phyloP scores from a whole-genome alignment of 2,113 vertebrate genomes.

The Anarrhichthys ocellatus region DNA sequence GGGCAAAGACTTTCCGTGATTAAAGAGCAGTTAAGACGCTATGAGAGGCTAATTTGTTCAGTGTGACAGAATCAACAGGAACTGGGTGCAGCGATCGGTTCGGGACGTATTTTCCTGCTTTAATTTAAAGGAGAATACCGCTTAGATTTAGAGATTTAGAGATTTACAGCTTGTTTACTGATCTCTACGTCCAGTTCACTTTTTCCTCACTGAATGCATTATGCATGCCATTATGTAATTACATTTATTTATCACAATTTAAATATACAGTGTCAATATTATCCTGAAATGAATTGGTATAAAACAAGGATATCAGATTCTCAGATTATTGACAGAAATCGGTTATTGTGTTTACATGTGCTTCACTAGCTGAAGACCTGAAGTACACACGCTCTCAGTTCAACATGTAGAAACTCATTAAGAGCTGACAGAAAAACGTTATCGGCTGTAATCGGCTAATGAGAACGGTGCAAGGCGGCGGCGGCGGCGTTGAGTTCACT shows the following conservation, averaged over 20 bases:
- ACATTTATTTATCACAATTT: background rate
- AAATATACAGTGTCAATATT: too few relatives aligned
- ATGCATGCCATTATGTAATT: too few relatives aligned
- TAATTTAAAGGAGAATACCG: slow-evolving; percentile 12
- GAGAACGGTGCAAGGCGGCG: too few relatives aligned
- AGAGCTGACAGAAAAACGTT: background rate
- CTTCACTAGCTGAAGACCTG: background rate
- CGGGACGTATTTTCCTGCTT: slow-evolving; percentile 41
- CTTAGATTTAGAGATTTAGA: background rate
- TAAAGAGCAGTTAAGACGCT: slow-evolving; percentile 69
- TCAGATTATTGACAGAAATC: background rate
- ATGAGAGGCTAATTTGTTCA: slow-evolving; percentile 69
- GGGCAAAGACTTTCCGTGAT: slow-evolving; percentile 59
- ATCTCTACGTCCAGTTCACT: background rate
- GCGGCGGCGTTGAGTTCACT: too few relatives aligned
- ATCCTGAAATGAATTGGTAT: background rate
- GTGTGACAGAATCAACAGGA: slow-evolving; percentile 64
- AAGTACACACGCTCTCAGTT: background rate
- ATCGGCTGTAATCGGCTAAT: too few relatives aligned
- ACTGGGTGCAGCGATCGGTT: slow-evolving; percentile 37
- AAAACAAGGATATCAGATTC: background rate
- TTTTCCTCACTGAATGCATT: background rate
- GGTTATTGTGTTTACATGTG: background rate
- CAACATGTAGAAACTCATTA: too few relatives aligned
- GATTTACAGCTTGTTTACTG: background rate